Evolutionary conservation across 2,113 vertebrate genomes (phyloP).

Genomic region (Brachyhypopomus occidentalis): DNA sequence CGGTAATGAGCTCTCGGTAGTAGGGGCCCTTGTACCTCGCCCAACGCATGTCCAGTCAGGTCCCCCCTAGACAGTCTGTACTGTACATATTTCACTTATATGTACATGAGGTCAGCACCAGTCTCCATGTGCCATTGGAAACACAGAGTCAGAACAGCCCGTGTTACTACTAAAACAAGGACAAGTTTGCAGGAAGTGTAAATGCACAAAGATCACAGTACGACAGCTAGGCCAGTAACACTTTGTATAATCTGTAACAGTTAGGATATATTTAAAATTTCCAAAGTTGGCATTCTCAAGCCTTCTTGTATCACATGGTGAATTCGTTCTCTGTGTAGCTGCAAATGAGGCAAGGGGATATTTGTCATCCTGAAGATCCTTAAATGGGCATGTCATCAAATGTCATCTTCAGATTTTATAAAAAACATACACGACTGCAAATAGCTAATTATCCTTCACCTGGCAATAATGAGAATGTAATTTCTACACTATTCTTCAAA

Average conservation of each 20-base stretch:
- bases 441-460: background rate
- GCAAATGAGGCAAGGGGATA: background rate
- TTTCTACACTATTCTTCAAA: background rate
- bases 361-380: background rate
- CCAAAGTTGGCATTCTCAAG: background rate
- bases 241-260: background rate
- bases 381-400: too few species aligned
- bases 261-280: background rate
- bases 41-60: background rate
- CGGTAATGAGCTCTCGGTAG: background rate
- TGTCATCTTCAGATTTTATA: background rate
- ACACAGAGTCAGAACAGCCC: conserved; percentile 6
- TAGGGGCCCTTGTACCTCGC: background rate
- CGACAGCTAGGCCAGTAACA: conserved; percentile 7
- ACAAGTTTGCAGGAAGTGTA: background rate
- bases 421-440: background rate
- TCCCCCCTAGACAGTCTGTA: conserved; percentile 8
- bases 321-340: background rate
- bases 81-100: conserved; percentile 34
- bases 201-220: conserved; percentile 12
- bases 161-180: background rate
- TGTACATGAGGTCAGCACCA: conserved; percentile 36
- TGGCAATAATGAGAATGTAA: background rate
- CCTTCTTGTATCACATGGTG: background rate
- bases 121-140: conserved; percentile 23